Conservation (phyloP, 2,888 invertebrate genomes). For the Pterostichus niger region DNA sequence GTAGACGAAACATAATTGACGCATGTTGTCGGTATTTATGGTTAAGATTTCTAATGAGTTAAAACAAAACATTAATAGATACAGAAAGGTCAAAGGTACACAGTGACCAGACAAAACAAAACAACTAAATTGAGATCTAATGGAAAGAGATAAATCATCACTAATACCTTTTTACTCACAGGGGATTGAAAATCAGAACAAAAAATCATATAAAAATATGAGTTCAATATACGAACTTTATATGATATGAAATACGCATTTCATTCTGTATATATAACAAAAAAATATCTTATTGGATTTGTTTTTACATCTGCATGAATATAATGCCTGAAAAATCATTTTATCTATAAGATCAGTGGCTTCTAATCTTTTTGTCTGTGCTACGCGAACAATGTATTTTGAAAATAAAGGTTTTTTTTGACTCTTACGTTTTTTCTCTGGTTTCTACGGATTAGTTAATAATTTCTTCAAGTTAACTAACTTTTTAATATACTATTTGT, state of each 20-base stretch:
- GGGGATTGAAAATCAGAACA: background rate
- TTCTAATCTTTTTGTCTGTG: too few relatives aligned
- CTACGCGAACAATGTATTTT: too few relatives aligned
- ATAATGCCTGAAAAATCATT: background rate
- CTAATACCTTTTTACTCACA: conserved; percentile 8
- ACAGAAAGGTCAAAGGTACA: background rate
- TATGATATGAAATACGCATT: background rate
- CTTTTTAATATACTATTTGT: too few relatives aligned
- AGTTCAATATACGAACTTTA: background rate
- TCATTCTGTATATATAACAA: background rate
- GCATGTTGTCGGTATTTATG: background rate
- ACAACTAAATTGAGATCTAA: background rate
- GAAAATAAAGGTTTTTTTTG: too few relatives aligned
- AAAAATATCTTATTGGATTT: background rate
- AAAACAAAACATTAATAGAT: background rate
- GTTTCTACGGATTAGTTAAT: too few relatives aligned
- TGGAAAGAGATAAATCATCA: conserved; percentile 1
- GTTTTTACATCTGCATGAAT: background rate
- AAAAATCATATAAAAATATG: too few relatives aligned
- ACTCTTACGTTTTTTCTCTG: too few relatives aligned
- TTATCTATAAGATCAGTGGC: background rate
- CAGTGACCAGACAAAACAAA: conserved; percentile 10
- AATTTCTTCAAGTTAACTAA: too few relatives aligned
- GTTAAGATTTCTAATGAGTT: background rate
- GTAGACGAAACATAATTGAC: background rate